A percentile compares a stretch with the other conserved stretches of the same genome.
These are phyloP conservation scores for Drosophila setosimentum DNA, from an alignment of 2,888 invertebrate genomes.

Conservation along the genomic window DNA sequence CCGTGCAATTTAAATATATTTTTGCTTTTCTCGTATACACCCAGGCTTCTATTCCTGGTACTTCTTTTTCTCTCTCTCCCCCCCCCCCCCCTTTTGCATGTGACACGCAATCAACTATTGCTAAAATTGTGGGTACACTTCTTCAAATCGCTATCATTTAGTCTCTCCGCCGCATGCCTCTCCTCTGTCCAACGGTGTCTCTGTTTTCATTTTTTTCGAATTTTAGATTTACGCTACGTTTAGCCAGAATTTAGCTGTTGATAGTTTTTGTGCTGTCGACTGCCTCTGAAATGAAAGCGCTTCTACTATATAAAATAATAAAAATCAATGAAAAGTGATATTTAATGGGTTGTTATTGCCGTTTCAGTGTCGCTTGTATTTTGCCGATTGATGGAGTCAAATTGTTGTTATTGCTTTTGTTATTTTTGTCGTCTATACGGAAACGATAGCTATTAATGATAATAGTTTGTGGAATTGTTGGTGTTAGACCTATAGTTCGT, in stretches of 20 bases:
- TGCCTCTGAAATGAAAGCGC: background rate
- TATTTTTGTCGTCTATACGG: slow-evolving; percentile 28
- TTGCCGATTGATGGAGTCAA: slow-evolving; percentile 42
- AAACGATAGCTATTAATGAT: slow-evolving; percentile 58
- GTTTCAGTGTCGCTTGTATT: slow-evolving; percentile 11
- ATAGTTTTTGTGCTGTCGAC: slow-evolving; percentile 18
- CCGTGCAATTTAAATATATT: slow-evolving; percentile 56
- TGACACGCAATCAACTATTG: slow-evolving; percentile 68
- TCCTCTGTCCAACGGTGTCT: background rate
- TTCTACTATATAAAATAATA: slow-evolving; percentile 29
- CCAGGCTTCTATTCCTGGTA: no score
- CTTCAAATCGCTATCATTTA: slow-evolving; percentile 31
- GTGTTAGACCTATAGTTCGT: slow-evolving; percentile 19
- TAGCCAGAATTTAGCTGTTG: slow-evolving; percentile 43
- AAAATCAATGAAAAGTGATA: slow-evolving; percentile 52
- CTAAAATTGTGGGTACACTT: slow-evolving; percentile 53
- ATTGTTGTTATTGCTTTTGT: slow-evolving; percentile 27
- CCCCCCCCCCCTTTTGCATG: slow-evolving; percentile 51
- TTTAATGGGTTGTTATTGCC: slow-evolving; percentile 69
- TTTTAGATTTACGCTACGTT: slow-evolving; percentile 66
- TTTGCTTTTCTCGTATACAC: slow-evolving; percentile 1
- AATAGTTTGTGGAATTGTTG: slow-evolving; percentile 44
- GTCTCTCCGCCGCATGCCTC: background rate
- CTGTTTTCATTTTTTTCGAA: slow-evolving; percentile 25
- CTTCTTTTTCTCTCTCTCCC: background rate